Base-by-base conservation (phyloP, 2,888 invertebrate genomes). In the Hypolimnas misippus region DNA sequence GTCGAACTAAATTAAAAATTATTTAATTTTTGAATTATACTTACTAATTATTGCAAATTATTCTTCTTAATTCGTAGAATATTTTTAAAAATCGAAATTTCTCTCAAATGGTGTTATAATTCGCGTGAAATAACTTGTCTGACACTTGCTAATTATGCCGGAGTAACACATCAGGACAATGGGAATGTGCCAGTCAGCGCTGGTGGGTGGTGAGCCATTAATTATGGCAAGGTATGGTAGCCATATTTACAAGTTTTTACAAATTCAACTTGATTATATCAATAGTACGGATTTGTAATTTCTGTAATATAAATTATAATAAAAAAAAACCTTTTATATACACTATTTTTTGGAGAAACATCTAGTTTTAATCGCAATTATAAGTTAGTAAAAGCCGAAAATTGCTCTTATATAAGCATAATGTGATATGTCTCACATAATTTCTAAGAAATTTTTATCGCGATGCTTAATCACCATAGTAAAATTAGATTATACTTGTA, bases 101-200 rank as follows among this genome's bases (percentile, higher is more conserved):
- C 46, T 42, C 63, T 62, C 72, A 81, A 84, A 85, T 84, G 76
- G 76, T 61, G 65, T 78, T 82, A 76, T 87, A 83, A 90, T 84
- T 76, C 63, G 78, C 88, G 82, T 91, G 89, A 90, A 91, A 91
- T 90, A 84, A 83, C 78, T 71, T 76, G 81, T 79, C 70, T 70
- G 70, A 73, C 86, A 83, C 79, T 79, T 79, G 70, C 75, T 82
- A 84, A 90, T 89, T 87, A 84, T 73, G 67, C 67, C 63, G 68
- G 78, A 82, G 77, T 83, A 85, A 84, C 78, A 78, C 68, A 75
- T 76, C 75, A 75, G 73, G 74, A 77, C 77, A 80, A 78, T 72
- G 62, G 63, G 10, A 19, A 17, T 60, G 49, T 63, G 68, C 65
- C 58, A 75, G 67, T 77, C 80, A 79, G 25, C 49, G 14, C 29